phyloP scores from a whole-genome alignment of 2,888 invertebrate species.

The Plebejus melissa region DNA sequence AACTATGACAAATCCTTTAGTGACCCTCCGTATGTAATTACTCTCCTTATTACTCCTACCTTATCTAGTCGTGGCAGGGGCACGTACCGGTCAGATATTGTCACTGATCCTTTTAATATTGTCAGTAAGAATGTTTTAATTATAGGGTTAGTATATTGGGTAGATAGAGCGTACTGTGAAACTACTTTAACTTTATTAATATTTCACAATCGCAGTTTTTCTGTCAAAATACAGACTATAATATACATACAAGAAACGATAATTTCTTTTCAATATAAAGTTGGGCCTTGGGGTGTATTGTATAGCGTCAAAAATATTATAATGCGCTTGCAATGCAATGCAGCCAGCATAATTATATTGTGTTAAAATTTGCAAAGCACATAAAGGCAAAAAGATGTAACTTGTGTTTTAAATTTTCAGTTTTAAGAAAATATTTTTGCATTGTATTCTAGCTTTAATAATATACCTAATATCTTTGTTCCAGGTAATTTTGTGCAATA shows the following conservation, averaged over 20 bases:
- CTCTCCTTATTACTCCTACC: background rate
- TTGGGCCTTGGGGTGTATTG: background rate
- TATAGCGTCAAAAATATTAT: background rate
- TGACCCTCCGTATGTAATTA: background rate
- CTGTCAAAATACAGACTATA: background rate
- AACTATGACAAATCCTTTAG: background rate
- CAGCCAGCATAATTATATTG: background rate
- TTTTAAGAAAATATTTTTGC: background rate
- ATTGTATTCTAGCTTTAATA: background rate
- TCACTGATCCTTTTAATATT: background rate
- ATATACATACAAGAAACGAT: background rate
- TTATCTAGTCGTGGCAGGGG: background rate
- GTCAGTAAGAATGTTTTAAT: background rate
- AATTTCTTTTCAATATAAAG: background rate
- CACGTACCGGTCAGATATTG: background rate
- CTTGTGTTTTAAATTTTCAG: no score
- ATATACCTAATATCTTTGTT: background rate
- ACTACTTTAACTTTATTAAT: background rate
- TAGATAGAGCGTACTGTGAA: background rate
- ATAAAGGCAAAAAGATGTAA: no score
- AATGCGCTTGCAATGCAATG: background rate
- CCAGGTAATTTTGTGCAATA: conserved; percentile 9
- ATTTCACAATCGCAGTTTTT: background rate
- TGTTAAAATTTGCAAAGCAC: background rate
- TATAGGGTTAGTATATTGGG: background rate